A percentile compares a stretch with the other conserved stretches of the same genome.
phyloP scores from a whole-genome alignment of 2,797 vertebrate genomes.

The Astyanax mexicanus region DNA sequence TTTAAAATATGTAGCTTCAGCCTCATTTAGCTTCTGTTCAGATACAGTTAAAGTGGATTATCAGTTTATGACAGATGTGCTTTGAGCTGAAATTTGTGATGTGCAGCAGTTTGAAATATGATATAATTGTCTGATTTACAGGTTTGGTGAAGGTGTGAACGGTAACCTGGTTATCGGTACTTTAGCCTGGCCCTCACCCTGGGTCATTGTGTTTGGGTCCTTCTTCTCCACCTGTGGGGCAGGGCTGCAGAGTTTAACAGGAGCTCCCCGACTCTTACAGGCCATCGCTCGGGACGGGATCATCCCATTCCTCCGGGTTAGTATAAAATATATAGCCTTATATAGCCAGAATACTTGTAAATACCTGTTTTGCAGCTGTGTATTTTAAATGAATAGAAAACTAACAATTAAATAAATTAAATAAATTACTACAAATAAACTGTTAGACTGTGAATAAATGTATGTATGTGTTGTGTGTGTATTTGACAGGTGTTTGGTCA shows the following conservation, averaged over 20 bases:
- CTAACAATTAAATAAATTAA: no score
- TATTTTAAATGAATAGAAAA: no score
- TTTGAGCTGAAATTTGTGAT: no score
- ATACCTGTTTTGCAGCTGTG: no score
- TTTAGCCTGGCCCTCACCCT: slow-evolving; percentile 93
- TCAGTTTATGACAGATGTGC: neutral
- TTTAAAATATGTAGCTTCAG: neutral
- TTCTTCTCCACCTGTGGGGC: slow-evolving; percentile 98
- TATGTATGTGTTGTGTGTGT: neutral
- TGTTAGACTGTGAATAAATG: neutral
- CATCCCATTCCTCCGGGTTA: slow-evolving; percentile 94
- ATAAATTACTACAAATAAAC: no score
- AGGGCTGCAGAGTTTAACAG: slow-evolving; percentile 96
- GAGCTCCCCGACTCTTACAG: slow-evolving; percentile 95
- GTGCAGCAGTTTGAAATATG: neutral
- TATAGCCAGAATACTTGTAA: no score
- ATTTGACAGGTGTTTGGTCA: slow-evolving; percentile 91
- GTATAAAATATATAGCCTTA: no score
- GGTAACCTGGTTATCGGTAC: slow-evolving; percentile 98
- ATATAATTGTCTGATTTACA: slow-evolving; percentile 55
- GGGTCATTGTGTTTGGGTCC: slow-evolving; percentile 98
- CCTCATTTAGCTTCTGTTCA: neutral
- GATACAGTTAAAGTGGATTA: no score
- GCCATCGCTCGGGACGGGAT: slow-evolving; percentile 95
- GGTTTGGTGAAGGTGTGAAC: slow-evolving; percentile 94